These are phyloP conservation scores for Toxotes lorentzi DNA, from an alignment of 2,797 vertebrate genomes.

Conservation along the genomic window DNA sequence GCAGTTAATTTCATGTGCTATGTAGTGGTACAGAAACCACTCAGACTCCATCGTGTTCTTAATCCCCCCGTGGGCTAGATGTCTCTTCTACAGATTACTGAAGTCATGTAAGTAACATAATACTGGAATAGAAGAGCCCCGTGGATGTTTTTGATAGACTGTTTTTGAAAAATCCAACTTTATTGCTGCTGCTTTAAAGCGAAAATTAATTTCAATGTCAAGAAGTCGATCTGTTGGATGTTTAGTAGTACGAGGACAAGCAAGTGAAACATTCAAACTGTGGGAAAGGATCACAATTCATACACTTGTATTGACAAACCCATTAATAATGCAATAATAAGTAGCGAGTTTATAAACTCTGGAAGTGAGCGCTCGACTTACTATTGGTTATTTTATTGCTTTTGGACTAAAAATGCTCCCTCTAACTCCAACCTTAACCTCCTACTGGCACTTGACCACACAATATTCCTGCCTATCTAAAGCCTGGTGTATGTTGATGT, in stretches of 20 bases:
- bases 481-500: conserved; percentile 42
- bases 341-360: conserved; percentile 52
- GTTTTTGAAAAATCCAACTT: conserved; percentile 7
- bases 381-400: conserved; percentile 55
- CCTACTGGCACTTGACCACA: conserved; percentile 45
- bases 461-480: conserved; percentile 28
- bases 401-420: conserved; percentile 43
- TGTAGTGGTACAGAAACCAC: conserved; percentile 48
- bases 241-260: conserved; percentile 3
- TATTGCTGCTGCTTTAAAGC: conserved; percentile 32
- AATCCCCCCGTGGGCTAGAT: conserved; percentile 27
- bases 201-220: conserved; percentile 9
- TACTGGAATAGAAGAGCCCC: conserved; percentile 34
- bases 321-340: conserved; percentile 44
- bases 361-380: conserved; percentile 40
- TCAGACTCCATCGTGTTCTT: conserved; percentile 31
- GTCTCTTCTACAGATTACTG: conserved; percentile 45
- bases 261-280: conserved; percentile 14
- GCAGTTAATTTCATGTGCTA: conserved; percentile 57
- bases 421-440: conserved; percentile 33
- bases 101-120: conserved; percentile 49
- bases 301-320: conserved; percentile 24
- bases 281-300: conserved; percentile 29
- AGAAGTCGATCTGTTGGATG: conserved; percentile 8
- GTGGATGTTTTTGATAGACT: conserved; percentile 39